These are phyloP conservation scores for Amblyopsis hoosieri DNA, from an alignment of 2,797 vertebrate species.

Conservation along the genomic window DNA sequence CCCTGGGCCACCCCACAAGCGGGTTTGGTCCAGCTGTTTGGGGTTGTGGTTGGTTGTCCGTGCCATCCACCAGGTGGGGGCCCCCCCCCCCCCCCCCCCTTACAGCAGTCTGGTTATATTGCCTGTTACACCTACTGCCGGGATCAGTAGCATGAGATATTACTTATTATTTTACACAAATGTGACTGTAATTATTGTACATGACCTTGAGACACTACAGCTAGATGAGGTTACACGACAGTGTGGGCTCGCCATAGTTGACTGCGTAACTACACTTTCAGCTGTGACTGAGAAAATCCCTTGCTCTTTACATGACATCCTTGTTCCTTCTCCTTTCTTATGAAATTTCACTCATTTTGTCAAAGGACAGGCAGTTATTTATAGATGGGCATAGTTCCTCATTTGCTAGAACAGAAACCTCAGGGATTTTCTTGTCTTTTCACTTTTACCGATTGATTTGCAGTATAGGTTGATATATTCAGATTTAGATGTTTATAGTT, in stretches of 20 bases:
- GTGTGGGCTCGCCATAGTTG: not conserved
- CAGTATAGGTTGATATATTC: not conserved
- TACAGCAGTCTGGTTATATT: constrained; percentile 11
- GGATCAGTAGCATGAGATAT: not conserved
- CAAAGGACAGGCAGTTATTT: constrained; percentile 14
- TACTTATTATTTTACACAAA: not conserved
- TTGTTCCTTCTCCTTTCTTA: constrained; percentile 26
- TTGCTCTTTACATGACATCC: not conserved
- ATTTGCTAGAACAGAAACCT: constrained; percentile 31
- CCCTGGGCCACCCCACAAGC: too few species aligned
- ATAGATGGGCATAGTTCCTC: constrained; percentile 41
- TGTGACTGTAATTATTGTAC: not conserved
- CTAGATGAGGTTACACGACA: too few species aligned
- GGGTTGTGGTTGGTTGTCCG: too few species aligned
- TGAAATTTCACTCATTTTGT: constrained; percentile 9
- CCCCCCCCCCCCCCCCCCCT: constrained; percentile 27
- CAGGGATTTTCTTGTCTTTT: constrained; percentile 3
- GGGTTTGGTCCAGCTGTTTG: too few species aligned
- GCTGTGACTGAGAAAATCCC: constrained; percentile 13
- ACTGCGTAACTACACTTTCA: constrained; percentile 3
- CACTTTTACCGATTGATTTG: constrained; percentile 18
- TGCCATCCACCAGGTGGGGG: too few species aligned
- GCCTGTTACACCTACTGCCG: not conserved
- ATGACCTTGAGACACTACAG: not conserved
- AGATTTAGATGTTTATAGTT: not conserved